These are phyloP conservation scores for Numida meleagris DNA, from an alignment of 2,113 vertebrate genomes.

Conservation along the genomic window DNA sequence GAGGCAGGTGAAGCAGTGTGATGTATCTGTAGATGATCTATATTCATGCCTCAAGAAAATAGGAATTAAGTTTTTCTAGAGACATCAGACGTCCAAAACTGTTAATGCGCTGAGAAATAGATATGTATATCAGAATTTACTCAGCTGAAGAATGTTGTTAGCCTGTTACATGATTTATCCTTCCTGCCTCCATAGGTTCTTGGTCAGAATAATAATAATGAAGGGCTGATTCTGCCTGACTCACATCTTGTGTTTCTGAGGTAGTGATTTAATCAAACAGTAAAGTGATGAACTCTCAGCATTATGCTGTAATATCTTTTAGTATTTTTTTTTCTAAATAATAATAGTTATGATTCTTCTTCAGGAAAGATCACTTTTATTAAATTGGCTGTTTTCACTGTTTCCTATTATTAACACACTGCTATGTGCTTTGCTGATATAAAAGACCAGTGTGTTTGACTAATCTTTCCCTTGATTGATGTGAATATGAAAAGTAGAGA, in stretches of 20 bases:
- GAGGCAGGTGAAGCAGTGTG: background rate
- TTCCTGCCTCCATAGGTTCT: background rate
- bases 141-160: background rate
- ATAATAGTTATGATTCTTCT: slow-evolving; percentile 47
- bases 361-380: slow-evolving; percentile 33
- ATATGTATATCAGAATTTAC: background rate
- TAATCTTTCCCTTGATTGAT: background rate
- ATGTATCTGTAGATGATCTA: background rate
- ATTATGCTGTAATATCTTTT: background rate
- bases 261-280: background rate
- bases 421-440: background rate
- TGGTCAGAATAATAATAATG: background rate
- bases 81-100: background rate
- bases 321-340: background rate
- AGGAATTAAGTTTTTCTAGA: background rate
- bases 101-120: background rate
- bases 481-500: background rate
- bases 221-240: background rate
- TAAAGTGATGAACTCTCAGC: background rate
- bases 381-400: slow-evolving; percentile 1
- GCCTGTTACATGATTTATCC: background rate
- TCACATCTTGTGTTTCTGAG: background rate
- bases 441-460: background rate
- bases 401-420: background rate
- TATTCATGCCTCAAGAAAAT: background rate